Conservation (phyloP, 2,113 vertebrate genomes). For the Beaufortia kweichowensis region DNA sequence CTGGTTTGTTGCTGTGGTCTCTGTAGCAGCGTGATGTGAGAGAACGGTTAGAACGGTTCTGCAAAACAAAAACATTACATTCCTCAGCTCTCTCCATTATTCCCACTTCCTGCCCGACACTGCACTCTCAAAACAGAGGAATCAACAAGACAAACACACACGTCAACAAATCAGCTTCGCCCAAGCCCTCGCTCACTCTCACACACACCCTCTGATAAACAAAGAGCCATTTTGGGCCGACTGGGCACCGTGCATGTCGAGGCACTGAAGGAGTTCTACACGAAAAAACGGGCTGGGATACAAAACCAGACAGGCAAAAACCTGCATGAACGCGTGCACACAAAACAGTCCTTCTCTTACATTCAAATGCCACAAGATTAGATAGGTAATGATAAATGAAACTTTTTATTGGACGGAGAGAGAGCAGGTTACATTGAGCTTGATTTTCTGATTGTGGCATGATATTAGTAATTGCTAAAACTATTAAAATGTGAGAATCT, state of each 20-base stretch:
- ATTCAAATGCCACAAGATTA: neutral
- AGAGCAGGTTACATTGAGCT: neutral
- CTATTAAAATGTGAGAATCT: too few relatives aligned
- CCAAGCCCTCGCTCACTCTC: slow-evolving; percentile 23
- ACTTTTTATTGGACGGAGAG: neutral
- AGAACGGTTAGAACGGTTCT: slow-evolving; percentile 9
- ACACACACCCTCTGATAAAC: slow-evolving; percentile 35
- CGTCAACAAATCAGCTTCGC: slow-evolving; percentile 59
- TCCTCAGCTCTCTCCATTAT: slow-evolving; percentile 70
- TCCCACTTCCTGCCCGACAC: slow-evolving; percentile 65
- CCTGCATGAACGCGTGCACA: neutral
- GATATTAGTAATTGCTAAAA: too few relatives aligned
- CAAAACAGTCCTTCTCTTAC: neutral
- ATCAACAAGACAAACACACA: slow-evolving; percentile 71
- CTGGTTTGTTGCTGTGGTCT: slow-evolving; percentile 15
- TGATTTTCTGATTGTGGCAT: neutral
- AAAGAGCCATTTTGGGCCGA: slow-evolving; percentile 24
- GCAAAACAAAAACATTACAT: slow-evolving; percentile 69
- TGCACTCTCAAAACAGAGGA: slow-evolving; percentile 65
- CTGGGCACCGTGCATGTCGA: neutral
- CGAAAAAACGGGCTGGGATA: neutral
- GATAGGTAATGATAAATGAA: neutral
- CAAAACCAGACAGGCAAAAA: slow-evolving; percentile 22
- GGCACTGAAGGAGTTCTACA: neutral
- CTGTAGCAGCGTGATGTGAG: neutral